Conservation (phyloP, 2,113 vertebrate species). For the Columbina picui region DNA sequence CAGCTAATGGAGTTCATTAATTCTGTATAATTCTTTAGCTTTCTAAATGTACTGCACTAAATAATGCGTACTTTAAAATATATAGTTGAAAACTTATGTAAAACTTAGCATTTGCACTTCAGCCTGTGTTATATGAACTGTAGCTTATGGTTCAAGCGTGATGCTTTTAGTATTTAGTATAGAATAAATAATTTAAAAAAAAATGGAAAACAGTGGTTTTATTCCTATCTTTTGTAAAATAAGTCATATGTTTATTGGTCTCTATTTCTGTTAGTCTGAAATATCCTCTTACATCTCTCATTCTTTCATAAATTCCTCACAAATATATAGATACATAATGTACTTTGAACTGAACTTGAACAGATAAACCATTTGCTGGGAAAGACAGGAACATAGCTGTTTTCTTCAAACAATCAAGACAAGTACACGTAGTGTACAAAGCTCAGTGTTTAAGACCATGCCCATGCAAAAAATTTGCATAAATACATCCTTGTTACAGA, state of each 20-base stretch:
- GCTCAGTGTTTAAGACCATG: not conserved
- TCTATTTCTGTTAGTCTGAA: not conserved
- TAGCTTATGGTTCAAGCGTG: not conserved
- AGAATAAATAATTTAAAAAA: not conserved
- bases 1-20: constrained; percentile 39
- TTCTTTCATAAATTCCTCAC: not conserved
- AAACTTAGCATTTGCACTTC: not conserved
- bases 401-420: not conserved
- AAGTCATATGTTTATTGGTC: not conserved
- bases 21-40: not conserved
- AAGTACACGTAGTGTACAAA: not conserved
- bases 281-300: not conserved
- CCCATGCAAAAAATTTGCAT: not conserved
- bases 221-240: not conserved
- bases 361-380: not conserved
- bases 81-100: not conserved
- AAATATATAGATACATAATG: not conserved
- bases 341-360: not conserved
- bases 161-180: not conserved
- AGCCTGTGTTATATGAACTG: not conserved
- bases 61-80: not conserved
- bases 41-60: not conserved
- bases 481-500: not conserved
- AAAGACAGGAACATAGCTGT: not conserved
- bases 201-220: not conserved